A percentile compares a stretch with the other conserved stretches of the same genome.
phyloP scores from a whole-genome alignment of 2,888 invertebrate species.

The Phortica okadai region DNA sequence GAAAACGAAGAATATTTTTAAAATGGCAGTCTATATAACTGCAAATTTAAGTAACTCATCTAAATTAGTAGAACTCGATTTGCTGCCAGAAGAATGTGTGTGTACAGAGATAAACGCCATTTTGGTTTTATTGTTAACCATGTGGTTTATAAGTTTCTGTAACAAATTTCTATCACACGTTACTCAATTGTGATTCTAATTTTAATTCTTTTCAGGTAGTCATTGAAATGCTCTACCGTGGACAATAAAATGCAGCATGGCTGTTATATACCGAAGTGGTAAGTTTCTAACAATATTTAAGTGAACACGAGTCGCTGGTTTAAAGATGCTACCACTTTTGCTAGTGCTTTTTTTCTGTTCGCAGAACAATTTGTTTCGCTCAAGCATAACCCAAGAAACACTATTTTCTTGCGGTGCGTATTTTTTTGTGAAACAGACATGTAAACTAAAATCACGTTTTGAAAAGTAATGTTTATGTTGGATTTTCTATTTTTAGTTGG shows the following conservation, averaged over 20 bases:
- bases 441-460: background rate
- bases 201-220: conserved; percentile 44
- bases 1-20: too few species aligned
- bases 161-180: background rate
- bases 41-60: conserved; percentile 46
- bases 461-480: background rate
- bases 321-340: conserved; percentile 66
- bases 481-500: background rate
- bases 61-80: conserved; percentile 63
- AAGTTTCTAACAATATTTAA: conserved; percentile 36
- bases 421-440: conserved; percentile 62
- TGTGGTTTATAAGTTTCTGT: conserved; percentile 41
- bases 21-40: conserved; percentile 67
- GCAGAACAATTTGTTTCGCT: conserved; percentile 65
- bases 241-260: background rate
- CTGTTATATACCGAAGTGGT: conserved; percentile 41
- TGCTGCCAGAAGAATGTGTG: conserved; percentile 60
- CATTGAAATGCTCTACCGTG: background rate
- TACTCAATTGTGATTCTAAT: conserved; percentile 1
- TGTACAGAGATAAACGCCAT: conserved; percentile 45
- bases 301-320: conserved; percentile 74
- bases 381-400: conserved; percentile 74
- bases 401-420: conserved; percentile 73
- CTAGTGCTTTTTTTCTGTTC: conserved; percentile 74
- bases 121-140: conserved; percentile 42